These are phyloP conservation scores for Cabera pusaria DNA, from an alignment of 2,888 invertebrate genomes.

Conservation along the genomic window DNA sequence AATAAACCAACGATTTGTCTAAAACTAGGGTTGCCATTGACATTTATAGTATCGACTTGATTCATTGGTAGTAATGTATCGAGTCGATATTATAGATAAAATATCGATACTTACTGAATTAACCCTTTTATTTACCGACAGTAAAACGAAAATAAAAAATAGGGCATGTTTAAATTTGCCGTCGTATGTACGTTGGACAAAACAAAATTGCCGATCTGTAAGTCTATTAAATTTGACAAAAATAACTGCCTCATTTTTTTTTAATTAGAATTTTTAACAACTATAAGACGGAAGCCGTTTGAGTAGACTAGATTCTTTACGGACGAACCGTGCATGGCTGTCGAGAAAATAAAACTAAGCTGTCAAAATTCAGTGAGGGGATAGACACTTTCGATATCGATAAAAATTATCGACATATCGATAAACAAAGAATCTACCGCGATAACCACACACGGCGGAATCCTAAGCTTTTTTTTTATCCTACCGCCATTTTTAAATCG, in stretches of 20 bases:
- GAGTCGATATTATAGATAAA: no score
- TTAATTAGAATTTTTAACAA: slow-evolving; percentile 27
- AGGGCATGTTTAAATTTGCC: no score
- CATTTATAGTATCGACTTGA: no score
- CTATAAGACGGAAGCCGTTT: slow-evolving; percentile 66
- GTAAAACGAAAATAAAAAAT: slow-evolving; percentile 12
- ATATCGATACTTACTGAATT: no score
- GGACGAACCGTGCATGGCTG: slow-evolving; percentile 37
- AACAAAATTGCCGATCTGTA: slow-evolving; percentile 10
- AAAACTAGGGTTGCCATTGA: no score
- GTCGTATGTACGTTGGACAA: no score
- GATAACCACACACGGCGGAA: slow-evolving; percentile 40
- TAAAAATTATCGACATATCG: slow-evolving; percentile 5
- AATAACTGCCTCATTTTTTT: slow-evolving; percentile 55
- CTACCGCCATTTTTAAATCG: slow-evolving; percentile 29
- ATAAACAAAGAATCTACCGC: slow-evolving; percentile 10
- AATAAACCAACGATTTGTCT: no score
- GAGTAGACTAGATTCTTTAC: slow-evolving; percentile 56
- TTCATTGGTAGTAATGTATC: no score
- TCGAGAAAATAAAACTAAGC: slow-evolving; percentile 27
- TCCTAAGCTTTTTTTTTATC: slow-evolving; percentile 39
- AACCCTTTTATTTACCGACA: no score
- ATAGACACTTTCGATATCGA: slow-evolving; percentile 5
- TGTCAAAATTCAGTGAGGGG: slow-evolving; percentile 12
- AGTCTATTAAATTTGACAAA: slow-evolving; percentile 48